Conservation (phyloP, 2,113 vertebrate genomes). For the Ageneiosus marmoratus region DNA sequence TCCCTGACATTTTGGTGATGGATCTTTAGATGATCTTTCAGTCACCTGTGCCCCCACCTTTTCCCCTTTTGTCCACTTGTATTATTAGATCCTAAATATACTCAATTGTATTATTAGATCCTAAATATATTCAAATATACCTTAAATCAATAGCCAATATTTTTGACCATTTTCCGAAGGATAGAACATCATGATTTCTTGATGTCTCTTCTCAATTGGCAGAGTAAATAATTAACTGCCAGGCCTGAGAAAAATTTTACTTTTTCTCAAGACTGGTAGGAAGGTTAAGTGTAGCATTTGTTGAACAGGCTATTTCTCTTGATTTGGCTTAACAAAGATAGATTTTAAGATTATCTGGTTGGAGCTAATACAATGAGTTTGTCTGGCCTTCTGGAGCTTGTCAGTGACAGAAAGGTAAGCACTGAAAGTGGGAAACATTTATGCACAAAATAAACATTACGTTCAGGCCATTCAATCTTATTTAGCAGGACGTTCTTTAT, state of each 20-base stretch:
- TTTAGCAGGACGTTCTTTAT: background rate
- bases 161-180: slow-evolving; percentile 65
- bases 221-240: slow-evolving; percentile 76
- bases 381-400: slow-evolving; percentile 63
- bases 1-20: slow-evolving; percentile 15
- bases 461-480: background rate
- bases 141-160: slow-evolving; percentile 57
- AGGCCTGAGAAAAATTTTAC: slow-evolving; percentile 66
- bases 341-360: slow-evolving; percentile 69
- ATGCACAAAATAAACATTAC: background rate
- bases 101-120: slow-evolving; percentile 59
- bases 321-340: slow-evolving; percentile 70
- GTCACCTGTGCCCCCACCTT: background rate
- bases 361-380: slow-evolving; percentile 63
- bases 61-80: slow-evolving; percentile 49
- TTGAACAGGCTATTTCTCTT: slow-evolving; percentile 65
- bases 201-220: slow-evolving; percentile 72
- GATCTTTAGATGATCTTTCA: background rate
- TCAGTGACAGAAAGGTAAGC: slow-evolving; percentile 19
- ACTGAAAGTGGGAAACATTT: background rate
- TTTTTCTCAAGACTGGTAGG: slow-evolving; percentile 59
- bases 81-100: slow-evolving; percentile 60
- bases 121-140: slow-evolving; percentile 64
- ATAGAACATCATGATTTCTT: slow-evolving; percentile 76
- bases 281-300: slow-evolving; percentile 72